Evolutionary conservation across 2,888 invertebrate genomes (phyloP).

Genomic region (Hermaeophaga mercurialis): DNA sequence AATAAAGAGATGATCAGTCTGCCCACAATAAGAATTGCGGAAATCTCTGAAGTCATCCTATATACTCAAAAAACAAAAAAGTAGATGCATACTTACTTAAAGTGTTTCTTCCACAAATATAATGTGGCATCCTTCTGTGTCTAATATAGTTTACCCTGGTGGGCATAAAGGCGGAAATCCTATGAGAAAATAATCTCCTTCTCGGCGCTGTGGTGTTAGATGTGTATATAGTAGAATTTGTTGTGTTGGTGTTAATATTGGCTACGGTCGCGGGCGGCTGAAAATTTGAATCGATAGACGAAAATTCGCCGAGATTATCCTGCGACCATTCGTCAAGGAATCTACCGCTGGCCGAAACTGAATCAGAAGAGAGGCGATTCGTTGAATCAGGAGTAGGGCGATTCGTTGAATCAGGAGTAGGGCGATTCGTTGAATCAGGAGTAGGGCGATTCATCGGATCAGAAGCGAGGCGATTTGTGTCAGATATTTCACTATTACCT

Average conservation of each 20-base stretch:
- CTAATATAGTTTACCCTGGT: conserved; percentile 48
- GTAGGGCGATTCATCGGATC: not conserved
- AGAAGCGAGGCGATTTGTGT: not conserved
- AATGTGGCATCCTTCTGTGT: conserved; percentile 38
- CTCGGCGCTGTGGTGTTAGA: conserved; percentile 41
- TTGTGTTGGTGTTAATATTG: conserved; percentile 31
- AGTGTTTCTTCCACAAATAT: conserved; percentile 34
- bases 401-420: not conserved
- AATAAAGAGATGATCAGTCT: too few species aligned
- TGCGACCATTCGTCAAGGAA: not conserved
- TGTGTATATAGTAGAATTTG: conserved; percentile 45
- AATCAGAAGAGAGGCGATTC: not conserved
- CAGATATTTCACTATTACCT: too few species aligned
- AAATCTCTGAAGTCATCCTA: too few species aligned
- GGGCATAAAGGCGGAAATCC: conserved; percentile 52
- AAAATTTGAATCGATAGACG: conserved; percentile 5
- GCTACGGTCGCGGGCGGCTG: conserved; percentile 17
- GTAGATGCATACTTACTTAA: conserved; percentile 36
- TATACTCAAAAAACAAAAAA: too few species aligned
- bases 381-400: not conserved
- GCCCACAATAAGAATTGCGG: too few species aligned
- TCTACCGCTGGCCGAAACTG: not conserved
- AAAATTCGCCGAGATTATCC: not conserved
- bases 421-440: too few species aligned
- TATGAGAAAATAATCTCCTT: conserved; percentile 48